Evolutionary conservation across 2,797 vertebrate species (phyloP), one percentile per base, ranked within the genome.

Genomic region (Poecilia gillii): DNA sequence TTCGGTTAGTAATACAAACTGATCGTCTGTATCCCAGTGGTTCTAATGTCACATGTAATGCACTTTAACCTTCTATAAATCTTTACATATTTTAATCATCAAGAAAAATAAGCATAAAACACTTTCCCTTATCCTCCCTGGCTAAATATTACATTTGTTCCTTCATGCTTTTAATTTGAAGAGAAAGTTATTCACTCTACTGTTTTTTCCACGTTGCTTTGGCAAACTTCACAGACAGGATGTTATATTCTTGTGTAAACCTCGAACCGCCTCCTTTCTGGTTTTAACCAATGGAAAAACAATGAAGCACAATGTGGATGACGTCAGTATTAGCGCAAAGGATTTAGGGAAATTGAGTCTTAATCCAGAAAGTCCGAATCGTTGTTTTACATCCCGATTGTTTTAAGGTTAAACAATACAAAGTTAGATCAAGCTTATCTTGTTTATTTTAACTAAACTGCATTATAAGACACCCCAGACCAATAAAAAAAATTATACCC

Each of bases 381-480:
- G 20, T 20, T 41, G 18, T 39, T 70, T 70, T n/a, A 14, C 41
- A 70, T 57, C 14, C 1, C 7, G 7, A 3, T 46, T 36, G 25
- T 20, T 39, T 55, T 49, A 71, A 45, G 6, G 28, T 71, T n/a
- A 23, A 23, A 66, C 5, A 1, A 71, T n/a, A 2, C 36, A 76
- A 53, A 72, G 14, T 7, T 68, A 71, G 23, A 16, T 71, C 49
- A 71, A 79, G 77, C 16, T 20, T 13, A 25, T 75, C 90, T 90
- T 87, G 90, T 92, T 91, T 6, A 81, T 84, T 36, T 80, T 77
- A 51, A 74, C n/a, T 28, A 80, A 82, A 47, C 1, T 16, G 8
- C 20, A 75, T 78, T 72, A 76, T 55, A 73, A 86, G 81, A 82
- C 49, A 85, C 79, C 57, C 25, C 53, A 83, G 31, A 85, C 73